Conservation (phyloP, 2,888 invertebrate genomes). For the Diarsia brunnea region DNA sequence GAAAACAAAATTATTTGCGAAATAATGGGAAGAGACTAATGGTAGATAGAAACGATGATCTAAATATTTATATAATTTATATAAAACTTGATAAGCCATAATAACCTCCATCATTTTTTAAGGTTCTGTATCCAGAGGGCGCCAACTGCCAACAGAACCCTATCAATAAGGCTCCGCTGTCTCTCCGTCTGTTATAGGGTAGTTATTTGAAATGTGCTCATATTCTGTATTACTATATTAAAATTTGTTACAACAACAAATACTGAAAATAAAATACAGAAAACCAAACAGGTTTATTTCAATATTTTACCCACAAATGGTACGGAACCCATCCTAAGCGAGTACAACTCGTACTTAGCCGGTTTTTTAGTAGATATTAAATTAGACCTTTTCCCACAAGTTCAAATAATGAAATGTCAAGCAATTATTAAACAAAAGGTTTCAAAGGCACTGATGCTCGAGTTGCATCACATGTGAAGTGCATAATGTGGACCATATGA, state of each 20-base stretch:
- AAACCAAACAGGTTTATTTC: neutral
- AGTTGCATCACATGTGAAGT: constrained; percentile 37
- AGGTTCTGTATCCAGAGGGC: neutral
- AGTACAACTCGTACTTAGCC: neutral
- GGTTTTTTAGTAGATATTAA: neutral
- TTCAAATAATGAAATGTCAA: constrained; percentile 1
- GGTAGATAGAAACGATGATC: neutral
- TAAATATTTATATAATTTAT: neutral
- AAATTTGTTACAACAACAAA: neutral
- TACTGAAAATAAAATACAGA: neutral
- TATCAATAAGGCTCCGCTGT: neutral
- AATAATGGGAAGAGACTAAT: neutral
- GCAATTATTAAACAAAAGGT: constrained; percentile 14
- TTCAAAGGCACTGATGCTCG: neutral
- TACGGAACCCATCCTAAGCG: neutral
- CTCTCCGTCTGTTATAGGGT: neutral
- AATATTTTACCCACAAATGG: neutral
- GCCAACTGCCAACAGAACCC: neutral
- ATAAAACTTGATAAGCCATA: neutral
- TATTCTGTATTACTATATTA: neutral
- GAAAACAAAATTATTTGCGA: neutral
- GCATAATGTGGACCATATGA: constrained; percentile 68
- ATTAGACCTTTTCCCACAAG: neutral
- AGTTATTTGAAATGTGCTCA: neutral
- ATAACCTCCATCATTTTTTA: neutral